phyloP scores from a whole-genome alignment of 2,797 vertebrate species.

The Gobio occitaniae region DNA sequence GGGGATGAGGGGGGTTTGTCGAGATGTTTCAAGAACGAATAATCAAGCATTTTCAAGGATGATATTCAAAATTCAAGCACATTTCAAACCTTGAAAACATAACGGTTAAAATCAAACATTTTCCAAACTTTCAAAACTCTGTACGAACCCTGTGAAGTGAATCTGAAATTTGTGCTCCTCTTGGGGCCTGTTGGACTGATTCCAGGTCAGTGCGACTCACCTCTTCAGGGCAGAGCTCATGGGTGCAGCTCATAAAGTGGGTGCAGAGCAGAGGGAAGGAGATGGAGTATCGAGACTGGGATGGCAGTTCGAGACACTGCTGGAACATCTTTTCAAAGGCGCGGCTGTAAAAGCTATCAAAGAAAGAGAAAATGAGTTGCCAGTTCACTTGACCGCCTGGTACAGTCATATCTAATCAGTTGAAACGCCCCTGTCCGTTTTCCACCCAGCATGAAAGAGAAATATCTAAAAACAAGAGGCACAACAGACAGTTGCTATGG shows the following conservation, averaged over 20 bases:
- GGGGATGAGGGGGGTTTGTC: too few relatives aligned
- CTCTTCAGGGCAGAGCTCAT: slow-evolving; percentile 98
- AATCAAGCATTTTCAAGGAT: not conserved
- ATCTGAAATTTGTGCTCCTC: not conserved
- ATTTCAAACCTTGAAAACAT: not conserved
- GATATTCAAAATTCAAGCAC: not conserved
- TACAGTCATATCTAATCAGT: slow-evolving; percentile 59
- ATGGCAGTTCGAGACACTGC: slow-evolving; percentile 97
- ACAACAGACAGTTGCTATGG: slow-evolving; percentile 56
- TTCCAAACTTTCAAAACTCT: slow-evolving; percentile 12
- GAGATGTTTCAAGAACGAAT: not conserved
- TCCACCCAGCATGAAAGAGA: slow-evolving; percentile 24
- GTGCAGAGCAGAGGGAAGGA: slow-evolving; percentile 98
- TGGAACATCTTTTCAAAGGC: slow-evolving; percentile 99
- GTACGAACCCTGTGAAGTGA: slow-evolving; percentile 4
- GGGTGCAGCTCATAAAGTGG: slow-evolving; percentile 99
- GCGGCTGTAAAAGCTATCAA: slow-evolving; percentile 94
- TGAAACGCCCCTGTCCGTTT: slow-evolving; percentile 27
- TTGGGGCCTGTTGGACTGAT: slow-evolving; percentile 11
- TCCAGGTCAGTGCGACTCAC: slow-evolving; percentile 73
- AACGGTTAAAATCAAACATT: slow-evolving; percentile 1
- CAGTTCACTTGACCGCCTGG: slow-evolving; percentile 45
- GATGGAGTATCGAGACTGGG: slow-evolving; percentile 96
- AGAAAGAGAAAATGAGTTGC: slow-evolving; percentile 22
- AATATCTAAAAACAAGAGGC: slow-evolving; percentile 37